These are phyloP conservation scores for Pseudachorutes palmiensis DNA, from an alignment of 1,140 invertebrate genomes.

Conservation along the genomic window DNA sequence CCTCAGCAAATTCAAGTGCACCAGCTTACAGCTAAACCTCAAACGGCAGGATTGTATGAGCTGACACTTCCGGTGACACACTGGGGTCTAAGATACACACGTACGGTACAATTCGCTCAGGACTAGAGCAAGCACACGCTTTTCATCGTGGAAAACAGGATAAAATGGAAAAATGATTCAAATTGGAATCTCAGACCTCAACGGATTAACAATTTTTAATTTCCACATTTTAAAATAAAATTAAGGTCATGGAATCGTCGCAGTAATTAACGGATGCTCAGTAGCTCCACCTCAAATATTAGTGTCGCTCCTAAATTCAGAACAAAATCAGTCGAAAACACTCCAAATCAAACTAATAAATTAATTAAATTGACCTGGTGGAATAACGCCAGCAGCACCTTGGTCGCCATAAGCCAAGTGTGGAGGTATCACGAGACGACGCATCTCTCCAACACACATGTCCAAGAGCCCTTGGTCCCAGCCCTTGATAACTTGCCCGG, in stretches of 20 bases:
- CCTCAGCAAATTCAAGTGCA: not conserved
- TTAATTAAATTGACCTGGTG: conserved; percentile 13
- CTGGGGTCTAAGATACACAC: not conserved
- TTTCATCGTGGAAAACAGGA: too few relatives aligned
- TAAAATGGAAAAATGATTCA: too few relatives aligned
- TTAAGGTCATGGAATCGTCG: too few relatives aligned
- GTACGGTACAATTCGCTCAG: not conserved
- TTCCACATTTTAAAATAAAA: too few relatives aligned
- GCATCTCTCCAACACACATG: conserved; percentile 51
- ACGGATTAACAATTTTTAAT: too few relatives aligned
- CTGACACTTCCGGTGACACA: not conserved
- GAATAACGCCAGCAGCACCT: conserved; percentile 44
- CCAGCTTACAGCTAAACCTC: not conserved
- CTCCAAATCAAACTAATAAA: not conserved
- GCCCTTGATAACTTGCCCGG: conserved; percentile 40
- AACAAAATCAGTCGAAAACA: not conserved
- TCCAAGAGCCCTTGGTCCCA: conserved; percentile 49
- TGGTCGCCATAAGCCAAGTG: conserved; percentile 45
- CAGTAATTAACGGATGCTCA: not conserved
- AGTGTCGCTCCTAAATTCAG: conserved; percentile 3
- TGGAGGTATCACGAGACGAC: conserved; percentile 47
- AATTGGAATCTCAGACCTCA: too few relatives aligned
- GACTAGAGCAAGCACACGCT: too few relatives aligned
- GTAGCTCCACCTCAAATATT: conserved; percentile 1
- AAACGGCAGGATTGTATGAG: not conserved